These are phyloP conservation scores for Nixonia krombeini DNA, from an alignment of 1,140 invertebrate species.

Conservation along the genomic window DNA sequence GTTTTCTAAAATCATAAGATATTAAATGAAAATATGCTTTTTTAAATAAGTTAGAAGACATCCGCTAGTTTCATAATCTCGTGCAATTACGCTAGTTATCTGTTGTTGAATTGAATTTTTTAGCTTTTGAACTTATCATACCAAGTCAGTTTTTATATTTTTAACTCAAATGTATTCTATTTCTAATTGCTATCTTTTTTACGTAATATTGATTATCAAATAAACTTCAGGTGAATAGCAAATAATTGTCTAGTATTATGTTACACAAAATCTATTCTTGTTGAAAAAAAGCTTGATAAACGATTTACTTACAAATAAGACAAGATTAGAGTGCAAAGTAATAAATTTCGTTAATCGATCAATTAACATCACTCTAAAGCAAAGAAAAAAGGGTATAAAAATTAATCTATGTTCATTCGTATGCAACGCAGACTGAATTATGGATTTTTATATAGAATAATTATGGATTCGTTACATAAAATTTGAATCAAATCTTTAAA, in stretches of 20 bases:
- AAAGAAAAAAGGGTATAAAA: background rate
- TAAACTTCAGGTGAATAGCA: background rate
- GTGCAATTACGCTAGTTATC: background rate
- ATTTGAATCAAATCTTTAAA: background rate
- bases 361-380: background rate
- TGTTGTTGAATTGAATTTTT: background rate
- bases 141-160: background rate
- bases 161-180: no score
- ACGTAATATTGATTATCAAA: background rate
- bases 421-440: background rate
- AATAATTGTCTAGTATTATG: background rate
- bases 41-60: background rate
- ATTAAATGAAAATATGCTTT: no score
- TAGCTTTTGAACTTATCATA: background rate
- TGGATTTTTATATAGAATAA: no score
- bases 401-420: background rate
- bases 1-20: no score
- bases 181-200: no score
- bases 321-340: background rate
- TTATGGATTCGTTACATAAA: background rate
- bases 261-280: background rate
- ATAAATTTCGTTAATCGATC: constrained; percentile 2
- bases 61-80: background rate
- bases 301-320: background rate
- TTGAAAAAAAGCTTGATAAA: background rate